Percentiles rank a stretch among this genome's conserved stretches.
Conservation (phyloP, 1,140 invertebrate species). For the Anastatus disparis region DNA sequence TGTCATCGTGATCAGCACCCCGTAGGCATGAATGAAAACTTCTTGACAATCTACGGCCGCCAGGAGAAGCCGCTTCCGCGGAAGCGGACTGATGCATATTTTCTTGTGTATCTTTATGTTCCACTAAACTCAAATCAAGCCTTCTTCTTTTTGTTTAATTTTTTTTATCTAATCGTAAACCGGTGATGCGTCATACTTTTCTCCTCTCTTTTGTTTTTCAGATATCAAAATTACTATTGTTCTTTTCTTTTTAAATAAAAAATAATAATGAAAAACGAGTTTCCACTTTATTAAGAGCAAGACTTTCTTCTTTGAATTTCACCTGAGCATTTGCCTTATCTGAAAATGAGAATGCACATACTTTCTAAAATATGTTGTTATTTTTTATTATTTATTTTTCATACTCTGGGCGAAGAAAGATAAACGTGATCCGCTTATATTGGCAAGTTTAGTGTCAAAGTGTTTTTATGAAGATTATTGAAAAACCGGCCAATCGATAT, state of each 20-base stretch:
- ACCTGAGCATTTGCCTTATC: not conserved
- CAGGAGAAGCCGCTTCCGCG: conserved; percentile 70
- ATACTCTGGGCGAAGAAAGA: too few relatives aligned
- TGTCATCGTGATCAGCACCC: conserved; percentile 71
- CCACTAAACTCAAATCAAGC: not conserved
- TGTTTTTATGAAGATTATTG: not conserved
- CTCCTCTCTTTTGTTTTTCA: not conserved
- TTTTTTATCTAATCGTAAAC: not conserved
- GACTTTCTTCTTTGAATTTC: conserved; percentile 20
- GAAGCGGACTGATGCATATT: conserved; percentile 50
- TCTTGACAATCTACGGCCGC: conserved; percentile 72
- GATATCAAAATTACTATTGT: not conserved
- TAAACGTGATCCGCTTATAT: conserved; percentile 19
- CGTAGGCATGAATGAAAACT: conserved; percentile 75
- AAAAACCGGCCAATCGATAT: too few relatives aligned
- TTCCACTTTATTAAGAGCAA: not conserved
- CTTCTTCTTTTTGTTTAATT: not conserved
- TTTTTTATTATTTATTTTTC: not conserved
- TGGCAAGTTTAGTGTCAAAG: not conserved
- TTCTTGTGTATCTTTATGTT: too few relatives aligned
- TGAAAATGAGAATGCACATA: conserved; percentile 16
- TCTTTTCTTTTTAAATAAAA: too few relatives aligned
- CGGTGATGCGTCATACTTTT: conserved; percentile 14
- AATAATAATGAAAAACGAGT: too few relatives aligned
- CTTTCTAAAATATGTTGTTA: conserved; percentile 1